Evolutionary conservation across 2,888 invertebrate genomes (phyloP).

Genomic region (Rugalucina vietnamica): DNA sequence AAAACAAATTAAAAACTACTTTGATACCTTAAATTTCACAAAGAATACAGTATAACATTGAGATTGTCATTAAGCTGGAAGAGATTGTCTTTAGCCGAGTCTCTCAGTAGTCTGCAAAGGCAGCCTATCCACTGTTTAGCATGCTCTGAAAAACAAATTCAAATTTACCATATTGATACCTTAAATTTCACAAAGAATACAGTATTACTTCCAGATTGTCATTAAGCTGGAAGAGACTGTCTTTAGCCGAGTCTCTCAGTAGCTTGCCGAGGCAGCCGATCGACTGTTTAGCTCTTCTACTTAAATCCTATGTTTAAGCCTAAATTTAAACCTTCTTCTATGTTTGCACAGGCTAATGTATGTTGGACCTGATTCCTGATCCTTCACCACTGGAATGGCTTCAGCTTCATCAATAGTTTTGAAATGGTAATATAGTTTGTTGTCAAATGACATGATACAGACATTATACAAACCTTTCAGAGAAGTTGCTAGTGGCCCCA

Average conservation of each 20-base stretch:
- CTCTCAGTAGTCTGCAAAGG: constrained; percentile 89
- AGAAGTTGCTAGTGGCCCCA: constrained; percentile 89
- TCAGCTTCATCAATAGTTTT: constrained; percentile 89
- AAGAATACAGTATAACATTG: too few species aligned
- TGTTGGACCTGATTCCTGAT: too few species aligned
- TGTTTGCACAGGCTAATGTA: too few species aligned
- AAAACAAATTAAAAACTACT: background rate
- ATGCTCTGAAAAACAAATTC: constrained; percentile 85
- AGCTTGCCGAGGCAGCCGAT: constrained; percentile 89
- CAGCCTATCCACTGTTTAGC: constrained; percentile 92
- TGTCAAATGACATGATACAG: constrained; percentile 92
- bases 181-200: too few species aligned
- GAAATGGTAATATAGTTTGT: constrained; percentile 93
- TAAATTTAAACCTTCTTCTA: too few species aligned
- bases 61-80: constrained; percentile 88
- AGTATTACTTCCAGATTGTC: constrained; percentile 90
- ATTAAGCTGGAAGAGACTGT: constrained; percentile 89
- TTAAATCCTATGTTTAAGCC: too few species aligned
- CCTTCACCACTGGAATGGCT: constrained; percentile 76
- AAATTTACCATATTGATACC: too few species aligned
- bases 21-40: too few species aligned
- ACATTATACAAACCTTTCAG: too few species aligned
- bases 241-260: constrained; percentile 88
- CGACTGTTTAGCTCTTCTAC: constrained; percentile 93
- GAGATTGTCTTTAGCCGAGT: constrained; percentile 89